A percentile compares a stretch with the other conserved stretches of the same genome.
Conservation (phyloP, 2,113 vertebrate genomes). For the Pseudolaguvia tuberculata region DNA sequence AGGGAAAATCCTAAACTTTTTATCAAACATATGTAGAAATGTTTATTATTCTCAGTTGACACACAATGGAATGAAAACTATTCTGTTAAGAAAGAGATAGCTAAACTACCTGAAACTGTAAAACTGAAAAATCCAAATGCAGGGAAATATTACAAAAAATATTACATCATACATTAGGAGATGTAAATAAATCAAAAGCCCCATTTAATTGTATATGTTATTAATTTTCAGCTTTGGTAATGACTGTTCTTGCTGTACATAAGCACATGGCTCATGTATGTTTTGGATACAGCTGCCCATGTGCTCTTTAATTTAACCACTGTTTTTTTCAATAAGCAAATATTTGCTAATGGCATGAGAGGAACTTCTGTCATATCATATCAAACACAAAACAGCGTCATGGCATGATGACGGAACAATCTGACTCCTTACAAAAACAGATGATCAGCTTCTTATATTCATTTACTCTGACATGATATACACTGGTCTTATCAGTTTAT, state of each 20-base stretch:
- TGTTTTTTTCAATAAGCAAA: conserved; percentile 38
- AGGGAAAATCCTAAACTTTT: too few relatives aligned
- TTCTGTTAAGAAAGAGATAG: conserved; percentile 28
- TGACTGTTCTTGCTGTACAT: neutral
- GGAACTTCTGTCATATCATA: conserved; percentile 20
- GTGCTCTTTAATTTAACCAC: conserved; percentile 19
- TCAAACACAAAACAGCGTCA: conserved; percentile 19
- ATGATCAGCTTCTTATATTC: neutral
- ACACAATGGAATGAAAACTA: conserved; percentile 42
- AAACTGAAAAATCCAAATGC: conserved; percentile 23
- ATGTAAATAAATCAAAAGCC: neutral
- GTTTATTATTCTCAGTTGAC: neutral
- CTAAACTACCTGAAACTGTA: neutral
- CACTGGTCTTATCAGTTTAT: neutral
- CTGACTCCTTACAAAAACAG: conserved; percentile 13
- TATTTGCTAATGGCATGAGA: conserved; percentile 37
- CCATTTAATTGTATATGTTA: neutral
- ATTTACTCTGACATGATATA: neutral
- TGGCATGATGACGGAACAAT: neutral
- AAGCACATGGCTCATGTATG: neutral
- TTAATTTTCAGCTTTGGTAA: neutral
- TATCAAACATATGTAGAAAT: neutral
- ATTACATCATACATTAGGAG: neutral
- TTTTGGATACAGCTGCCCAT: conserved; percentile 5
- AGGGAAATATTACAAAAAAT: conserved; percentile 7